Evolutionary conservation across 2,113 vertebrate species (phyloP), one percentile per base, ranked within the genome.

Genomic region (Smithornis capensis): DNA sequence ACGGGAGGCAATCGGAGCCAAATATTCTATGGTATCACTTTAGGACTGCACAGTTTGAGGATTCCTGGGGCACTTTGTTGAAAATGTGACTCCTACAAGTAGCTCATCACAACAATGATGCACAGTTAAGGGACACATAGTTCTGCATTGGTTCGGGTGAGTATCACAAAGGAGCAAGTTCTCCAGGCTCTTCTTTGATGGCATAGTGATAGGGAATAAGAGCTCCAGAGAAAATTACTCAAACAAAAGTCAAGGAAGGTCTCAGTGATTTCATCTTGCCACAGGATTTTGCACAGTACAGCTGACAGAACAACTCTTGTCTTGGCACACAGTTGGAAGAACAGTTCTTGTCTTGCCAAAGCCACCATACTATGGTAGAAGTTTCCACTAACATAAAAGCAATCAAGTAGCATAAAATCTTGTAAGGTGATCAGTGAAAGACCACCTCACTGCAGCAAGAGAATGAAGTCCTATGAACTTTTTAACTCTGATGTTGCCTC

Each of bases 211-310:
- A 50, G 23, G 86, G 14, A 64, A 4, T 7, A 44, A 73, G 6
- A 59, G 6, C 9, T 70, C 28, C 4, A 2, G 18, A 47, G 25
- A 59, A 89, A 92, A 70, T n/a, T 7, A 71, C 19, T 29, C 31
- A 78, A 67, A 53, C 5, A 24, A 15, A 69, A 77, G 16, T 40
- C 23, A 47, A 49, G 22, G 19, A 75, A 82, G 19, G 15, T 25
- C 25, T 67, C 18, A 7, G 29, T 11, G 22, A 59, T 9, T 86
- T n/a, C 2, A 0, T 19, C 7, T 62, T 6, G 1, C 25, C 27
- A 80, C 27, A 50, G 35, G 16, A 68, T 15, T 63, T 42, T 44
- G 17, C 24, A 53, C 8, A 35, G 4, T 25, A 23, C 38, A 87
- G 37, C 7, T n/a, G 14, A 19, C 7, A 27, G 15, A 87, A 27